phyloP scores from a whole-genome alignment of 64 coral and sea anemone species.

The Actinia equina region DNA sequence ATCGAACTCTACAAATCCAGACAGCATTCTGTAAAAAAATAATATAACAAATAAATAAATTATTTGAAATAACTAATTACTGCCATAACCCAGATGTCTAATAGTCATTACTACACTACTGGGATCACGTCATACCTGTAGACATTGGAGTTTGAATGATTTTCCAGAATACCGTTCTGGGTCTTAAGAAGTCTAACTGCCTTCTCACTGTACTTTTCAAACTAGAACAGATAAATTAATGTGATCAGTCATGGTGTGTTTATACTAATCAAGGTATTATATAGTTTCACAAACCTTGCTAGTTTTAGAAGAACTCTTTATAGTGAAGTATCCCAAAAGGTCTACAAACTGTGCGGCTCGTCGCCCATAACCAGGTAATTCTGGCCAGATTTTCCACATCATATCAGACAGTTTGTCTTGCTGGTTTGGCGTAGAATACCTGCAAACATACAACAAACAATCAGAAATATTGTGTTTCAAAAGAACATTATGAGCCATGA shows the following conservation, averaged over 20 bases:
- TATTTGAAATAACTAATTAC: background rate
- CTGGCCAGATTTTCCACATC: constrained; percentile 99
- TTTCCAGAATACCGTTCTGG: constrained; percentile 89
- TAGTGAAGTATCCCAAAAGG: constrained; percentile 89
- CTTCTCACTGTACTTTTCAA: constrained; percentile 82
- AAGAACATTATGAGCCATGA: background rate
- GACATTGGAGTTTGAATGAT: constrained; percentile 96
- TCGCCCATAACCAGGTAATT: constrained; percentile 87
- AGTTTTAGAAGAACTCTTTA: constrained; percentile 86
- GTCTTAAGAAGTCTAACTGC: constrained; percentile 83
- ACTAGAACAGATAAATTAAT: constrained; percentile 38
- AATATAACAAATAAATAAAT: background rate
- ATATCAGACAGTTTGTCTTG: constrained; percentile 91
- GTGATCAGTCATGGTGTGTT: background rate
- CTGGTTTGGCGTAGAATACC: constrained; percentile 68
- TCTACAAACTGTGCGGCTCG: constrained; percentile 97
- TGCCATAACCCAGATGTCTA: background rate
- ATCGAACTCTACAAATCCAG: constrained; percentile 97
- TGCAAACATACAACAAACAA: constrained; percentile 11
- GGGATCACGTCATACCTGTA: constrained; percentile 56
- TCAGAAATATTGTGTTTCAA: background rate
- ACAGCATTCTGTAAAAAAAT: constrained; percentile 70
- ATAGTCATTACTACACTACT: too few species aligned
- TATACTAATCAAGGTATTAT: background rate
- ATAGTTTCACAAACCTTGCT: constrained; percentile 46